Evolutionary conservation across 2,888 invertebrate genomes (phyloP), one percentile per base, ranked within the genome.

Genomic region (Coleophora flavipennella): DNA sequence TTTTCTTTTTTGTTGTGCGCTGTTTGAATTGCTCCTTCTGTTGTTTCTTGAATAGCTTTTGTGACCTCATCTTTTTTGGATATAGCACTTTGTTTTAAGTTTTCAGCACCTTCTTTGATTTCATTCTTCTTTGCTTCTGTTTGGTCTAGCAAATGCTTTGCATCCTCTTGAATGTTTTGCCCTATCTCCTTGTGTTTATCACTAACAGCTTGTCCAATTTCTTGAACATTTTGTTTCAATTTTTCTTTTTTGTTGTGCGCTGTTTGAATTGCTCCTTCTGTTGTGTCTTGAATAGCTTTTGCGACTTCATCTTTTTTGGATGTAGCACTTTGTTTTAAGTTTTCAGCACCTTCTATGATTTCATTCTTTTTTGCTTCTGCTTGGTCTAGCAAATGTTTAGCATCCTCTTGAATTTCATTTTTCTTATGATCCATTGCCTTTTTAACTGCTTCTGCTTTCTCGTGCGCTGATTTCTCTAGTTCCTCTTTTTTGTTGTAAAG

Each of bases 341-440:
- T 40, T n/a, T 44, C 44, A 31, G 50, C 48, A 31, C 40, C 51
- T 32, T 50, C 46, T 45, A 43, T 47, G 2, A 51, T 35, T 38
- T 61, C 51, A 34, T 58, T 51, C 49, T 59, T 63, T 14, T 55
- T 51, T 25, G 51, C 52, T 2, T 57, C 50, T 1, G 53, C 59
- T 46, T 62, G 53, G 33, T 55, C 38, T 14, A 55, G 45, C 40
- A 62, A 62, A 14, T 50, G 51, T 46, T 62, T 61, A 9, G 64
- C 47, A 40, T 61, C 62, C 31, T 58, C 55, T 45, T 63, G 62
- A 12, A 68, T 48, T 51, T 68, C 64, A 26, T 72, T 69, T 50
- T 74, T 78, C 35, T 67, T 69, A 40, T 68, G 52, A 35, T 60
- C 53, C 10, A 69, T 50, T 13, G 51, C 51, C 33, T 63, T 53